Evolutionary conservation across 2,797 vertebrate genomes (phyloP), one percentile per base, ranked within the genome.

Genomic region (Alcedo atthis): DNA sequence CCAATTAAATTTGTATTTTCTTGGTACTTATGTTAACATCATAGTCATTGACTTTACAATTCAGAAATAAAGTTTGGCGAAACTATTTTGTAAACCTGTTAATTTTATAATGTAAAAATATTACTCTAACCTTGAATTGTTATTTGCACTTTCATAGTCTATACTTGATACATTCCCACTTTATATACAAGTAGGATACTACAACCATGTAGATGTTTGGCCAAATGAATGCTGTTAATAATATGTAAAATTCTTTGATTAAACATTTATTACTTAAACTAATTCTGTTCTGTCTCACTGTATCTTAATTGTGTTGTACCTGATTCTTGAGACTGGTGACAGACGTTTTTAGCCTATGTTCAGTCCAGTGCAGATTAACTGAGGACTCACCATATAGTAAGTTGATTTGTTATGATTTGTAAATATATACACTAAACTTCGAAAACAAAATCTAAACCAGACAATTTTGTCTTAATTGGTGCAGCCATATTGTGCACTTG

Each of bases 131-230:
- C 98, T 99, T 99, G 98, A 99, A 98, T 98, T 99, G 98, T 98
- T 99, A 98, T 99, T 99, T 99, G 99, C 99, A 99, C 99, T 99
- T 99, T 99, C 98, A 98, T 99, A 99, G 98, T 99, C 98, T 99
- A 99, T 99, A 99, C 99, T 99, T 99, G 99, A 99, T 99, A 99
- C 99, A 99, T 99, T 99, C 99, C 99, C 98, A 98, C 98, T 99
- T 99, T 99, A 98, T 98, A 98, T 99, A 99, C 98, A 97, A 87
- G 96, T 98, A 98, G 98, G 98, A 98, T 97, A 98, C 97, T 97
- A 98, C 97, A 98, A 97, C 97, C 97, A 97, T 98, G 98, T 98
- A 98, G 98, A 98, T 98, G 98, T 99, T 98, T 98, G 98, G 98
- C 98, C 99, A 99, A 99, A 99, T 98, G 98, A 99, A 99, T 98